A percentile compares a stretch with the other conserved stretches of the same genome.
These are phyloP conservation scores for Poeciliopsis retropinna DNA, from an alignment of 2,113 vertebrate genomes.

Conservation along the genomic window DNA sequence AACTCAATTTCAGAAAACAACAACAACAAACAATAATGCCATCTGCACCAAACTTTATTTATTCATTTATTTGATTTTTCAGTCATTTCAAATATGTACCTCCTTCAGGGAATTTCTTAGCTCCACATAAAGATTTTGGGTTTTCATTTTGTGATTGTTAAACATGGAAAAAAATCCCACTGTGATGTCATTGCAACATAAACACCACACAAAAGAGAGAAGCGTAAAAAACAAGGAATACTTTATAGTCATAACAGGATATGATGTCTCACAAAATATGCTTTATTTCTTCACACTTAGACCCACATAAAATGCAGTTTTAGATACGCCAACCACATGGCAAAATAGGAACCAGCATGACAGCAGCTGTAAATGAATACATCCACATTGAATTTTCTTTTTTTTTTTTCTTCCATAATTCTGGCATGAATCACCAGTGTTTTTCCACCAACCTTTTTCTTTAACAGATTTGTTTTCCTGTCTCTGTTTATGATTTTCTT, in stretches of 20 bases:
- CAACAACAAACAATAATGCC: no score
- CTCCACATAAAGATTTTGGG: no score
- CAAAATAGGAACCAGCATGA: not conserved
- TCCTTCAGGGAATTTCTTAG: not conserved
- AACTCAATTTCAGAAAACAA: no score
- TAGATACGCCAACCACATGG: not conserved
- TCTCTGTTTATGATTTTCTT: slow-evolving; percentile 29
- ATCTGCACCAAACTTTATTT: not conserved
- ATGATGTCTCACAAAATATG: not conserved
- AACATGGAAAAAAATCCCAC: not conserved
- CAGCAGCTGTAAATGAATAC: not conserved
- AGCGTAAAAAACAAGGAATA: not conserved
- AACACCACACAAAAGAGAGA: not conserved
- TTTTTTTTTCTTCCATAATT: slow-evolving; percentile 22
- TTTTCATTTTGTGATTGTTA: not conserved
- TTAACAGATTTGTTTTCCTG: slow-evolving; percentile 26
- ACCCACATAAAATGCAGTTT: not conserved
- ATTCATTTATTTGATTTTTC: not conserved
- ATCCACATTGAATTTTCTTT: not conserved
- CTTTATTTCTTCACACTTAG: not conserved
- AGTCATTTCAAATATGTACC: not conserved
- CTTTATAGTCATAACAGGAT: not conserved
- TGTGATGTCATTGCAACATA: not conserved
- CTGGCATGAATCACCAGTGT: slow-evolving; percentile 36
- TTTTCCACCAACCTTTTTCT: slow-evolving; percentile 34